Conservation (phyloP, 2,888 invertebrate species). For the Agrotis ipsilon region DNA sequence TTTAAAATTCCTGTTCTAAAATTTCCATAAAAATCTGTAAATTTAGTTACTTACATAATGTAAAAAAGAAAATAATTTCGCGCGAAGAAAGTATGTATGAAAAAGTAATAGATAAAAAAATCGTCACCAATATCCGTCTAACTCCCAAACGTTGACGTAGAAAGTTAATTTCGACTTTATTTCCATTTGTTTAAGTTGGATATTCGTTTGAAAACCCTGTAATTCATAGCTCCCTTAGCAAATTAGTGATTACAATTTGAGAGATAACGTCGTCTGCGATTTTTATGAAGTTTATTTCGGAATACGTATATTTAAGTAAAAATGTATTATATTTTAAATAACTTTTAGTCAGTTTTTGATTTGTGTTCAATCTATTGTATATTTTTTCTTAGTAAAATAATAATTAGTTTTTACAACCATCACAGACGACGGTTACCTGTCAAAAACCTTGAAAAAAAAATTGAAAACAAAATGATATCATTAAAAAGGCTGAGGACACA, state of each 20-base stretch:
- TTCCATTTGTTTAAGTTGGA: conserved; percentile 62
- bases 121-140: conserved; percentile 77
- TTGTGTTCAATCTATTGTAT: conserved; percentile 27
- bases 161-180: conserved; percentile 63
- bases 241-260: conserved; percentile 82
- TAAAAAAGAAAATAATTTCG: conserved; percentile 51
- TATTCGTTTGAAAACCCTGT: conserved; percentile 83
- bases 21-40: no score
- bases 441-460: conserved; percentile 73
- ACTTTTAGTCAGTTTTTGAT: conserved; percentile 18
- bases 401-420: background rate
- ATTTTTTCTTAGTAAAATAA: background rate
- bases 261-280: conserved; percentile 72
- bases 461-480: conserved; percentile 86
- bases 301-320: conserved; percentile 31
- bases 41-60: no score
- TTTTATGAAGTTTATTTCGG: conserved; percentile 36
- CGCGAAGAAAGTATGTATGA: conserved; percentile 51
- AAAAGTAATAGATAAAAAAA: conserved; percentile 69
- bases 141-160: conserved; percentile 66
- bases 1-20: background rate
- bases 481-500: conserved; percentile 90
- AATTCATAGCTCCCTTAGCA: conserved; percentile 88
- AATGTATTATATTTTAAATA: conserved; percentile 3
- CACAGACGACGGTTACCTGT: conserved; percentile 73